Evolutionary conservation across 2,888 invertebrate species (phyloP).

Genomic region (Epistrophe grossulariae): DNA sequence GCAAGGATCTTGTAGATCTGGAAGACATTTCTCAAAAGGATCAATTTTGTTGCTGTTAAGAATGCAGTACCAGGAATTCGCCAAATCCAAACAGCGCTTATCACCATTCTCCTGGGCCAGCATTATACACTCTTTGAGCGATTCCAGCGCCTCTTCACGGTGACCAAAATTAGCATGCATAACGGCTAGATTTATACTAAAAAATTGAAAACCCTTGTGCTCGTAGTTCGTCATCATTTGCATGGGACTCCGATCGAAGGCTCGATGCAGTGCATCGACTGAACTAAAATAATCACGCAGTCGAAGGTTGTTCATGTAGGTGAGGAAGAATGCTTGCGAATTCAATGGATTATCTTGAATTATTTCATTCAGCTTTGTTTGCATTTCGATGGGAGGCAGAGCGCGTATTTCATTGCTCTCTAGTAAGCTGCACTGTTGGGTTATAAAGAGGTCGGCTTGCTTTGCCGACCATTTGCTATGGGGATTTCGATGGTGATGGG

Average conservation of each 20-base stretch:
- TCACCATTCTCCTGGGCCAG: constrained; percentile 95
- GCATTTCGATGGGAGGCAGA: constrained; percentile 90
- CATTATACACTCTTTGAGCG: constrained; percentile 94
- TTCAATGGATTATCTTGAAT: constrained; percentile 82
- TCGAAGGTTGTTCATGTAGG: constrained; percentile 94
- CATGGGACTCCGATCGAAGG: constrained; percentile 90
- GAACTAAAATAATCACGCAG: constrained; percentile 91
- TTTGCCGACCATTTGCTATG: constrained; percentile 92
- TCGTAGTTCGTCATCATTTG: constrained; percentile 91
- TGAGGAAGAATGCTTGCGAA: constrained; percentile 89
- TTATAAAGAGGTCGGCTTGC: constrained; percentile 95
- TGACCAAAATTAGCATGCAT: constrained; percentile 91
- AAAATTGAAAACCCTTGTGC: constrained; percentile 90
- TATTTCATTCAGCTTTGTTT: constrained; percentile 85
- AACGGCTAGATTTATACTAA: constrained; percentile 95
- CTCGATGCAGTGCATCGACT: constrained; percentile 84
- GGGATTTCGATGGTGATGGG: constrained; percentile 80
- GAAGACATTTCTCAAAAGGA: constrained; percentile 88
- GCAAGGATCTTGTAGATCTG: constrained; percentile 88
- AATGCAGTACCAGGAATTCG: constrained; percentile 91
- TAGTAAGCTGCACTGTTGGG: constrained; percentile 92
- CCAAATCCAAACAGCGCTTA: constrained; percentile 92
- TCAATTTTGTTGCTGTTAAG: constrained; percentile 85
- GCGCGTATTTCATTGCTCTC: constrained; percentile 93
- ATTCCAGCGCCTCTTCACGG: constrained; percentile 91